These are phyloP conservation scores for Melanotaenia trifasciata DNA, from an alignment of 2,797 vertebrate species.

Conservation along the genomic window DNA sequence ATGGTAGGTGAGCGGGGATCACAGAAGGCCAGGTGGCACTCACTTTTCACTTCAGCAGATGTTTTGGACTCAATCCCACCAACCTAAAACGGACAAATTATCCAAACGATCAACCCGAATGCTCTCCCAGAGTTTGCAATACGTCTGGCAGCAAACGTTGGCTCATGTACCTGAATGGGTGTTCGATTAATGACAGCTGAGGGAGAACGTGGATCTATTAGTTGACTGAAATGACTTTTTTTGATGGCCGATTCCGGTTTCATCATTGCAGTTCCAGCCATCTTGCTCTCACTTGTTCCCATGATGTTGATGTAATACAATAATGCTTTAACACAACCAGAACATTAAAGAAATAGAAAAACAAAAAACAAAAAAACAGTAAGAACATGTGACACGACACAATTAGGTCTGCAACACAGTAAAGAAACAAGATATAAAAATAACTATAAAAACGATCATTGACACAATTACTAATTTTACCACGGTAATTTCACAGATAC, in stretches of 20 bases:
- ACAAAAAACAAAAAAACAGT: neutral
- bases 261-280: constrained; percentile 40
- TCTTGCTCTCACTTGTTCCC: constrained; percentile 84
- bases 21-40: constrained; percentile 31
- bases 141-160: neutral
- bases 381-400: neutral
- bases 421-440: neutral
- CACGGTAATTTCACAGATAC: neutral
- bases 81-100: constrained; percentile 51
- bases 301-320: constrained; percentile 50
- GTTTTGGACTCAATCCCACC: constrained; percentile 36
- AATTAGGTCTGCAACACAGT: neutral
- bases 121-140: neutral
- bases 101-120: neutral
- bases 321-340: neutral
- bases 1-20: constrained; percentile 84
- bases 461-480: neutral
- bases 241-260: constrained; percentile 69
- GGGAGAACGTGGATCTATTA: constrained; percentile 84
- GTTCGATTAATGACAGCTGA: constrained; percentile 77
- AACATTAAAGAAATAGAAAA: neutral
- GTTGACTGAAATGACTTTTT: constrained; percentile 48
- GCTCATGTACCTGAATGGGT: constrained; percentile 81
- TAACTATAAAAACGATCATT: neutral
- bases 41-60: constrained; percentile 37